phyloP scores from a whole-genome alignment of 2,797 vertebrate genomes.

The Gephyroberyx darwinii region DNA sequence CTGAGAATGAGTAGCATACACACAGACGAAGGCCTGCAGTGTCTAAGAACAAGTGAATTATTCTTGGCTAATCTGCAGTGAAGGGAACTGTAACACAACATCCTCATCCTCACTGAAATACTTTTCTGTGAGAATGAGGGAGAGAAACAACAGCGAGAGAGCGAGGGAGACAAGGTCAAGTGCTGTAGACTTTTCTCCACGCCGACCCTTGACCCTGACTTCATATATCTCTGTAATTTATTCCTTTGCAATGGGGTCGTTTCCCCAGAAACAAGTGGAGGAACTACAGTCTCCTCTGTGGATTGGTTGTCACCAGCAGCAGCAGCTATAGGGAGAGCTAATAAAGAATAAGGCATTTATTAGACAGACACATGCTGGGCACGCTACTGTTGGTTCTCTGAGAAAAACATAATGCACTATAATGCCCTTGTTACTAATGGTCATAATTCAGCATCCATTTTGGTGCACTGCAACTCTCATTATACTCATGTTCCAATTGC shows the following conservation, averaged over 20 bases:
- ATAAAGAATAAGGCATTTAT: slow-evolving; percentile 32
- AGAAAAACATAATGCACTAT: slow-evolving; percentile 7
- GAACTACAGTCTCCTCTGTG: slow-evolving; percentile 41
- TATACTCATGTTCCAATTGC: slow-evolving; percentile 21
- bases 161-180: slow-evolving; percentile 68
- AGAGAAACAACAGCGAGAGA: slow-evolving; percentile 60
- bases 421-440: slow-evolving; percentile 22
- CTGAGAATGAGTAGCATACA: neutral
- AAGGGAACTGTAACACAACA: slow-evolving; percentile 41
- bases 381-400: slow-evolving; percentile 1
- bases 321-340: slow-evolving; percentile 42
- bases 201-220: slow-evolving; percentile 49
- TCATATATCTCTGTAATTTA: slow-evolving; percentile 69
- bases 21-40: slow-evolving; percentile 23
- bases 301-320: slow-evolving; percentile 32
- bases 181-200: slow-evolving; percentile 63
- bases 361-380: neutral
- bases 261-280: slow-evolving; percentile 65
- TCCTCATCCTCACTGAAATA: slow-evolving; percentile 36
- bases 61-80: slow-evolving; percentile 29
- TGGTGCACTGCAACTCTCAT: slow-evolving; percentile 3
- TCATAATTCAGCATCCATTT: slow-evolving; percentile 11
- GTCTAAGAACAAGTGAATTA: slow-evolving; percentile 20
- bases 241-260: slow-evolving; percentile 65
- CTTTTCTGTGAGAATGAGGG: slow-evolving; percentile 55